Conservation (phyloP, 2,888 invertebrate genomes). For the Euproctis similis region DNA sequence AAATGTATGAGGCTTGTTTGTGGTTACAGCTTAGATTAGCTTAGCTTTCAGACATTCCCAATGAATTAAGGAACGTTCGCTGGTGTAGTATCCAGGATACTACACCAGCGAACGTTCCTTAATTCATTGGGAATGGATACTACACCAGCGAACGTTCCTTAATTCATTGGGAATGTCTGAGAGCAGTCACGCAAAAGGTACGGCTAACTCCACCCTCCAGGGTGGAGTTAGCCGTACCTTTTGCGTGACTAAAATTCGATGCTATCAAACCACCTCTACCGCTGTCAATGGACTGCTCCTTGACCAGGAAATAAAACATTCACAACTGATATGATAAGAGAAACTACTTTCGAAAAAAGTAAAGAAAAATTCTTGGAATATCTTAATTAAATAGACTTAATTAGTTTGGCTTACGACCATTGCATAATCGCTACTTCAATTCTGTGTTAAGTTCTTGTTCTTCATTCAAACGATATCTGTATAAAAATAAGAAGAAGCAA, state of each 20-base stretch:
- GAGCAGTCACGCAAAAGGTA: constrained; percentile 52
- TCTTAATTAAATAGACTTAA: no score
- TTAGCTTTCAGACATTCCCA: constrained; percentile 50
- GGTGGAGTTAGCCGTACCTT: constrained; percentile 5
- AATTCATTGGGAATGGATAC: no score
- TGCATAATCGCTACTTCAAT: no score
- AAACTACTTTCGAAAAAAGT: no score
- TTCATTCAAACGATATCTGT: no score
- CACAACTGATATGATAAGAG: no score
- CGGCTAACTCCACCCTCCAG: constrained; percentile 6
- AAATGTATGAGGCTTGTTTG: constrained; percentile 71
- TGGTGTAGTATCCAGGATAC: no score
- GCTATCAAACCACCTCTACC: constrained; percentile 42
- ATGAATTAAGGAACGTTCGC: constrained; percentile 61
- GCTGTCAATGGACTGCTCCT: constrained; percentile 44
- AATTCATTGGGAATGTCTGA: constrained; percentile 56
- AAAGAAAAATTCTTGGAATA: no score
- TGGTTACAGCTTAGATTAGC: constrained; percentile 56
- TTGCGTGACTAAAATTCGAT: constrained; percentile 53
- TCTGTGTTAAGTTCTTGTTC: no score
- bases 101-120: constrained; percentile 51
- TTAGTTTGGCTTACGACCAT: no score
- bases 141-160: constrained; percentile 51
- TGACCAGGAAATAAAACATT: constrained; percentile 56
- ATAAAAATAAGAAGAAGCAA: no score